Base-by-base conservation (phyloP, 2,888 invertebrate genomes). In the Nymphalis urticae region DNA sequence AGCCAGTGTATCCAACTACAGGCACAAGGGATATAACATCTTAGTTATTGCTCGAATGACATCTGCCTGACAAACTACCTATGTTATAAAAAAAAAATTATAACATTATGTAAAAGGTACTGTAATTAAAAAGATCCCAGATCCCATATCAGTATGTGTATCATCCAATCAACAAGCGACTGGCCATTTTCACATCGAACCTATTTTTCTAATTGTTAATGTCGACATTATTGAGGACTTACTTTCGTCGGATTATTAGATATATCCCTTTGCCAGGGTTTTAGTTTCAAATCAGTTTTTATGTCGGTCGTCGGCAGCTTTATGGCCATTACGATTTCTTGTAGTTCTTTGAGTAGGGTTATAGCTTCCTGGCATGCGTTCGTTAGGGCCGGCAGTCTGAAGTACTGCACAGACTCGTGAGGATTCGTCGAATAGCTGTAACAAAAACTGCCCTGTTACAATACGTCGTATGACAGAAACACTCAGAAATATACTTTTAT, bases 381-480 rank as follows among this genome's bases (percentile, higher is more conserved):
- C 56, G 77, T 75, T 2, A 69, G 64, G 1, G 0, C 0, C 0
- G 75, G 66, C 1, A 62, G 17, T 10, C 51, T 71, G 58, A 85
- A 88, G 19, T 72, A 77, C 21, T 77, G 74, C 3, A 93, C 72
- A 2, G 77, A 61, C 75, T 94, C 94, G 0, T 73, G 65, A 0
- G 94, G 94, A 73, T 94, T 93, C 8, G 94, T 94, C 1, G 94
- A 94, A 77, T 92, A 89, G 1, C 94, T 94, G 76, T 59, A 86
- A 82, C 16, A 53, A 6, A 19, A 21, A 24, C 3, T 1, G 16
- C 4, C 24, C 13, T 24, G 1, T 24, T 53, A 24, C 13, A 53
- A 16, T 13, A 42, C 42, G 42, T 53, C 5, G 5, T 21, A 24
- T 5, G 24, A 16, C 24, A 24, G 1, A 51, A 9, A 19, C 53